phyloP scores from a whole-genome alignment of 1,140 invertebrate species.

The Anagrus nilaparvatae region DNA sequence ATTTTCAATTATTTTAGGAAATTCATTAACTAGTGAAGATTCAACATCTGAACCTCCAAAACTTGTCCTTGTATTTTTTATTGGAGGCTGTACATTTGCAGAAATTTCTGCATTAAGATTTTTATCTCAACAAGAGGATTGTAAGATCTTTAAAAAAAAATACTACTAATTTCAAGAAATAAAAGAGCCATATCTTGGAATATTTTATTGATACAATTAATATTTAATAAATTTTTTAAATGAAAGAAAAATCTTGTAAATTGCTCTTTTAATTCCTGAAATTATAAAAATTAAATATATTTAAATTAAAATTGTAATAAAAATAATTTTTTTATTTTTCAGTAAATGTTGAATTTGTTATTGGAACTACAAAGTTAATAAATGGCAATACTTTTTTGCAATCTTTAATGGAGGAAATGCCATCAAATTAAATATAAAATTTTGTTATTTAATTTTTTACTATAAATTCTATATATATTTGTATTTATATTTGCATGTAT shows the following conservation, averaged over 20 bases:
- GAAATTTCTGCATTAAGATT: constrained; percentile 90
- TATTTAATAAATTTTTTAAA: background rate
- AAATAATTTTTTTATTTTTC: constrained; percentile 30
- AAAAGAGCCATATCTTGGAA: too few relatives aligned
- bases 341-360: constrained; percentile 83
- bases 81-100: constrained; percentile 93
- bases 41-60: constrained; percentile 58
- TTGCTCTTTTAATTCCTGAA: constrained; percentile 10
- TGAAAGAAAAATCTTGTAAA: background rate
- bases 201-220: background rate
- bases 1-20: constrained; percentile 34
- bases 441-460: too few relatives aligned
- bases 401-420: constrained; percentile 54
- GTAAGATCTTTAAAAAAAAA: constrained; percentile 38
- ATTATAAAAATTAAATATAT: constrained; percentile 10
- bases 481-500: too few relatives aligned
- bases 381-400: constrained; percentile 81
- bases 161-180: too few relatives aligned
- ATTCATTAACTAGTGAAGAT: constrained; percentile 53
- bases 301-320: background rate
- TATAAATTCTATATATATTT: too few relatives aligned
- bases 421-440: constrained; percentile 13
- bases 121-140: constrained; percentile 84
- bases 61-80: constrained; percentile 87
- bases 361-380: constrained; percentile 87